Evolutionary conservation across 2,888 invertebrate species (phyloP).

Genomic region (Clanis bilineata): DNA sequence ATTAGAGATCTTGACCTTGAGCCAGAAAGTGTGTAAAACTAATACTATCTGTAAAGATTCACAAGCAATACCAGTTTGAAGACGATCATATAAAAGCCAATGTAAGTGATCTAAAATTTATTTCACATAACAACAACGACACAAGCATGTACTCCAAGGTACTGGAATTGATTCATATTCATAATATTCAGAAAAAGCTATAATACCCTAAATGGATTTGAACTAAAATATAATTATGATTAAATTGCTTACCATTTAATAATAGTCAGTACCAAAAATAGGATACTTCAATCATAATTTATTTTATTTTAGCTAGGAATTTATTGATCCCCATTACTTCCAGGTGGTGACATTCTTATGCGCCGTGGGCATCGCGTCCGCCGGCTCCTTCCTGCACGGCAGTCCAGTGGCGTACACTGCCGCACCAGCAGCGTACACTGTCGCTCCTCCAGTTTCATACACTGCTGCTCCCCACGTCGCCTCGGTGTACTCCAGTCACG

Average conservation of each 20-base stretch:
- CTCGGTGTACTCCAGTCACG: slow-evolving; percentile 13
- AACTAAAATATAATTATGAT: neutral
- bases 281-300: no score
- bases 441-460: slow-evolving; percentile 35
- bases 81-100: slow-evolving; percentile 70
- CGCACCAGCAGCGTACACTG: slow-evolving; percentile 33
- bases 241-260: no score
- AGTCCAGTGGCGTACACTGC: slow-evolving; percentile 53
- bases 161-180: slow-evolving; percentile 28
- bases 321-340: slow-evolving; percentile 6
- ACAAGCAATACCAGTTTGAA: slow-evolving; percentile 62
- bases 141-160: slow-evolving; percentile 78
- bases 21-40: slow-evolving; percentile 55
- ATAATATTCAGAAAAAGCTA: neutral
- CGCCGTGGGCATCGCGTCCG: slow-evolving; percentile 82
- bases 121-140: slow-evolving; percentile 61
- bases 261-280: no score
- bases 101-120: slow-evolving; percentile 64
- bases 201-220: no score
- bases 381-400: slow-evolving; percentile 77
- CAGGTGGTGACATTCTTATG: slow-evolving; percentile 81
- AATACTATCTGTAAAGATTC: slow-evolving; percentile 36
- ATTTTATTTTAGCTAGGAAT: no score
- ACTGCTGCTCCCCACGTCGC: slow-evolving; percentile 24
- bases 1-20: slow-evolving; percentile 69